Evolutionary conservation across 2,888 invertebrate species (phyloP).

Genomic region (Cantharis nigra): DNA sequence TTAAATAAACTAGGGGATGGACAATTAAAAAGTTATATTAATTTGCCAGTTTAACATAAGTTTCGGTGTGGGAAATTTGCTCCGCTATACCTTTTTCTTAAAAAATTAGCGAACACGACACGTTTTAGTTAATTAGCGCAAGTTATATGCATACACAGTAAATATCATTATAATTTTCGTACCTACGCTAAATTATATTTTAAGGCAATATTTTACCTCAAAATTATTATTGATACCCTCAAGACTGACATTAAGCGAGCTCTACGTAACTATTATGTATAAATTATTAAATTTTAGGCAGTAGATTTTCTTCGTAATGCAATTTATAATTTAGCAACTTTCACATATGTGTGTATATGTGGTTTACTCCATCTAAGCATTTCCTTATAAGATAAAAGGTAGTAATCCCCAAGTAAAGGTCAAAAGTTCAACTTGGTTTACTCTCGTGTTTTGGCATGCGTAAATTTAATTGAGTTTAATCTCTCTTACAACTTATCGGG

Average conservation of each 20-base stretch:
- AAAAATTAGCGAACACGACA: not conserved
- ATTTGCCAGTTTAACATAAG: no score
- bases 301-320: constrained; percentile 5
- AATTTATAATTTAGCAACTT: constrained; percentile 16
- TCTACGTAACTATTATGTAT: constrained; percentile 13
- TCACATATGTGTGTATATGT: constrained; percentile 4
- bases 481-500: not conserved
- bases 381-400: constrained; percentile 14
- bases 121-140: not conserved
- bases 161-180: not conserved
- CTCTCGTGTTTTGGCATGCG: constrained; percentile 18
- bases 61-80: not conserved
- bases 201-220: constrained; percentile 2
- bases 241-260: constrained; percentile 12
- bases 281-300: constrained; percentile 15
- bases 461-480: constrained; percentile 17
- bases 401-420: constrained; percentile 9
- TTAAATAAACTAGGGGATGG: no score
- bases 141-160: not conserved
- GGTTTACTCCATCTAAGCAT: constrained; percentile 8
- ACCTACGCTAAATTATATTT: not conserved
- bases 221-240: constrained; percentile 16
- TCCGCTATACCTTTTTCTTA: not conserved
- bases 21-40: no score
- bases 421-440: constrained; percentile 8